These are phyloP conservation scores for Zaprionus tsacasi DNA, from an alignment of 1,140 invertebrate genomes.

Conservation along the genomic window DNA sequence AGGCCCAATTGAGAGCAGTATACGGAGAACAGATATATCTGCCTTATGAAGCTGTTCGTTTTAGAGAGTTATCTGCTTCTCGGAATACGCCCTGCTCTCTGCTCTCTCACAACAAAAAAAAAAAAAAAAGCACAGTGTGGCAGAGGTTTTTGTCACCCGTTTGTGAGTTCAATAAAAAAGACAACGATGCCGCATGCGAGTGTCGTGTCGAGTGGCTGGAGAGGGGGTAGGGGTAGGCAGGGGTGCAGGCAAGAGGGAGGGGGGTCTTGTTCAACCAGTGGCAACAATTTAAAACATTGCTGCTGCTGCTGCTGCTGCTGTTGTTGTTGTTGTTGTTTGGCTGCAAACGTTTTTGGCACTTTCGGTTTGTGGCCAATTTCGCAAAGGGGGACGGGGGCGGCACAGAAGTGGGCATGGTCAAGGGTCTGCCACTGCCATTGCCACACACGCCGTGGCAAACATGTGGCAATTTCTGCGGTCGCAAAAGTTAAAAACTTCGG, in stretches of 20 bases:
- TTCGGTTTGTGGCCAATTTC: slow-evolving; percentile 77
- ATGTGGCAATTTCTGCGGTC: slow-evolving; percentile 78
- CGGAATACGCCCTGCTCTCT: not conserved
- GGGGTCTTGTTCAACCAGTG: slow-evolving; percentile 69
- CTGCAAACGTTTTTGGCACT: slow-evolving; percentile 70
- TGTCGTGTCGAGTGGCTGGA: slow-evolving; percentile 40
- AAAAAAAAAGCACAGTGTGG: not conserved
- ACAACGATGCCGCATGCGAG: slow-evolving; percentile 26
- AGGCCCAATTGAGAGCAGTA: no score
- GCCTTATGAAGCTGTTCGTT: no score
- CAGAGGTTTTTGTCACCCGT: slow-evolving; percentile 51
- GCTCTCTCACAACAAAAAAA: not conserved
- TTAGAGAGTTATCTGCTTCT: no score
- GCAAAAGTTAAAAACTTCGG: slow-evolving; percentile 73
- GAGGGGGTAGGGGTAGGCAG: slow-evolving; percentile 28
- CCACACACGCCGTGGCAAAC: slow-evolving; percentile 44
- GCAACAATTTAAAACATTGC: slow-evolving; percentile 68
- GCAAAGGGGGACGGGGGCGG: slow-evolving; percentile 13
- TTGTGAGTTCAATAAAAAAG: slow-evolving; percentile 65
- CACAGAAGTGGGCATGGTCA: slow-evolving; percentile 65
- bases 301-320: slow-evolving; percentile 9
- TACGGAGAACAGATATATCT: no score
- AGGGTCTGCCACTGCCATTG: slow-evolving; percentile 3
- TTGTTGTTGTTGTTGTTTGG: slow-evolving; percentile 33
- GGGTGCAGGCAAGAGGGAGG: not conserved